Evolutionary conservation across 2,797 vertebrate species (phyloP).

Genomic region (Euthynnus affinis): DNA sequence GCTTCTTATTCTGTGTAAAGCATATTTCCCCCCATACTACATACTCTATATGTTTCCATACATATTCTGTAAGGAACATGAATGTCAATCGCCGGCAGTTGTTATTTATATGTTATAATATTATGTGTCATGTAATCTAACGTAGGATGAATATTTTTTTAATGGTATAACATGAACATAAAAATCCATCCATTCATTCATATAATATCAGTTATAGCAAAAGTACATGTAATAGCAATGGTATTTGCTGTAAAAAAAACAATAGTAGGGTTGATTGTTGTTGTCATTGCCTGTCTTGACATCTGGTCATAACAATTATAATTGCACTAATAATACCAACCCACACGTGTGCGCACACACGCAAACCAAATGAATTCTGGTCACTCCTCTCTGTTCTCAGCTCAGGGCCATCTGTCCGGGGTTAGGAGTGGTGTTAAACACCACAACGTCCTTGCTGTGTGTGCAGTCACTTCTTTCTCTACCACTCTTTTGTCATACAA

Average conservation of each 20-base stretch:
- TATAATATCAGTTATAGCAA: neutral
- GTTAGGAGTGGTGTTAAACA: slow-evolving; percentile 61
- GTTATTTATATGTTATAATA: no score
- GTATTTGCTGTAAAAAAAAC: neutral
- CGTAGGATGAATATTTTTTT: no score
- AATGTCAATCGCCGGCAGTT: no score
- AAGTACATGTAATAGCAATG: neutral
- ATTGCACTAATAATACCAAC: neutral
- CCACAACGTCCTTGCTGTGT: slow-evolving; percentile 55
- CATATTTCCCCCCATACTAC: no score
- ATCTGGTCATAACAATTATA: neutral
- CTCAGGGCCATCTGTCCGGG: slow-evolving; percentile 64
- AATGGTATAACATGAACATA: no score
- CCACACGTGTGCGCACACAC: slow-evolving; percentile 3
- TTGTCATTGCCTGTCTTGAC: neutral
- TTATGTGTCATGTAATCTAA: no score
- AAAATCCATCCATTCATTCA: neutral
- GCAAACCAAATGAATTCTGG: slow-evolving; percentile 27
- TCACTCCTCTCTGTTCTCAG: slow-evolving; percentile 43
- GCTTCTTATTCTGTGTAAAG: no score
- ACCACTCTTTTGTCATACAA: slow-evolving; percentile 4
- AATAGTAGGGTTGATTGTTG: slow-evolving; percentile 9
- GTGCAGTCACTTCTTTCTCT: slow-evolving; percentile 40
- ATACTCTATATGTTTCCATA: no score
- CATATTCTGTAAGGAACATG: no score